Percentiles rank a stretch among this genome's conserved stretches.
Evolutionary conservation across 2,888 invertebrate species (phyloP).

Genomic region (Himalopsyche japonica): DNA sequence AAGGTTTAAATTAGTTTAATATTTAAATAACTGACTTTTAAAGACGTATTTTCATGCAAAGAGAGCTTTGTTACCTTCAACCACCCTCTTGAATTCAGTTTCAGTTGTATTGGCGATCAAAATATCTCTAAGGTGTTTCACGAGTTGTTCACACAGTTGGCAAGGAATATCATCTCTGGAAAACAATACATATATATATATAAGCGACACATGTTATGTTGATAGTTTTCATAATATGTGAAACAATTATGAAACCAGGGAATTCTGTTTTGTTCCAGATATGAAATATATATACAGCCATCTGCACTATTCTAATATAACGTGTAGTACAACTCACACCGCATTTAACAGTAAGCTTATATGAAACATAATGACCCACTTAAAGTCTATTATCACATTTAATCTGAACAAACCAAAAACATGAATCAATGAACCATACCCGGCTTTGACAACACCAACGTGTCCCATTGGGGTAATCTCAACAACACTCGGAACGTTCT

Average conservation of each 20-base stretch:
- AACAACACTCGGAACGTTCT: conserved; percentile 59
- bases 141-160: conserved; percentile 82
- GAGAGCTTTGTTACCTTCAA: conserved; percentile 56
- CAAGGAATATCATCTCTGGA: conserved; percentile 71
- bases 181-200: conserved; percentile 1
- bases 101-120: conserved; percentile 85
- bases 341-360: not conserved
- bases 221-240: no score
- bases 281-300: no score
- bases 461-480: conserved; percentile 62
- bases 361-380: no score
- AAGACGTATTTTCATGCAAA: not conserved
- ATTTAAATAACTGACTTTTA: conserved; percentile 44
- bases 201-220: not conserved
- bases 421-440: not conserved
- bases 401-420: not conserved
- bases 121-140: conserved; percentile 77
- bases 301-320: no score
- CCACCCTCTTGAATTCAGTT: conserved; percentile 74
- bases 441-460: conserved; percentile 51
- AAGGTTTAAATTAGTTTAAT: not conserved
- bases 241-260: no score
- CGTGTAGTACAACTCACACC: no score
- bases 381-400: no score
- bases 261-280: no score